Evolutionary conservation across 2,113 vertebrate genomes (phyloP), one percentile per base, ranked within the genome.

Genomic region (Calyptomena viridis): DNA sequence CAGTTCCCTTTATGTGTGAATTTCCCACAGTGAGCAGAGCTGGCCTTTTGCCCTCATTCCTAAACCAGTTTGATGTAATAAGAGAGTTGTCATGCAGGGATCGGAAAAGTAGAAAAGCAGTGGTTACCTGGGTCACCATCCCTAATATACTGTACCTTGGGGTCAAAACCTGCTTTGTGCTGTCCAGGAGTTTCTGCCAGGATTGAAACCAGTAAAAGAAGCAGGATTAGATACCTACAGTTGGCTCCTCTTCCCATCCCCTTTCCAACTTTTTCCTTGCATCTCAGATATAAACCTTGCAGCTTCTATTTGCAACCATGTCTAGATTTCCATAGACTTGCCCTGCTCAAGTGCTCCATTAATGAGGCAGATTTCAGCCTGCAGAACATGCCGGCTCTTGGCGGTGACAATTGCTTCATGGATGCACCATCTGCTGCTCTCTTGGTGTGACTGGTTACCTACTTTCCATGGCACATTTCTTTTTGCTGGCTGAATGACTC

Each of bases 371-470:
- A 87, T 83, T 93, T 80, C 81, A 91, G 49, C 31, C 89, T 85
- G 87, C 81, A 95, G 84, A 84, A 85, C 28, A 33, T 44, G 82
- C 62, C 81, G 78, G 46, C 53, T 94, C 74, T 91, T 93, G 81
- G 78, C 31, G 8, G 63, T 77, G 59, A 62, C 89, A 62, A 77
- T 50, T 73, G 55, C 83, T 83, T 80, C 84, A 71, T 4, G 63
- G 78, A 82, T 91, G 63, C 78, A 91, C 95, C 94, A 94, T 97
- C 95, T 96, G 91, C 91, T 91, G 91, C 78, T 85, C 87, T 85
- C 82, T 83, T 3, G 1, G 55, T 85, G 89, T 73, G 91, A 78
- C 87, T 64, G 40, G 80, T 82, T 96, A 60, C 68, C 81, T 68
- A 46, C 81, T 88, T 92, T 89, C 71, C 93, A 96, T 74, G 91